Conservation (phyloP, 2,113 vertebrate species). For the Labeo rohita region DNA sequence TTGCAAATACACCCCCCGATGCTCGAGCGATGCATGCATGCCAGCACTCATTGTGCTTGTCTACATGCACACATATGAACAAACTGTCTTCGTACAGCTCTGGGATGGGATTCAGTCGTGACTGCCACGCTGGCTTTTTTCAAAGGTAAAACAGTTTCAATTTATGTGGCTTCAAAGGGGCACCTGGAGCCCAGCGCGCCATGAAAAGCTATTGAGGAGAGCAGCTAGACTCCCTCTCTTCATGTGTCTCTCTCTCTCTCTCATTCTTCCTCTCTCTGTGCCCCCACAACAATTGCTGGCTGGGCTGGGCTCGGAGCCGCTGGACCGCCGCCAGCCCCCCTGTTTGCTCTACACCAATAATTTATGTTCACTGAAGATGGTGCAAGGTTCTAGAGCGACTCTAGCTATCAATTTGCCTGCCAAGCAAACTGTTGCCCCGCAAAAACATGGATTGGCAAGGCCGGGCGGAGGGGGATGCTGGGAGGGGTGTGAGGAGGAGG, state of each 20-base stretch:
- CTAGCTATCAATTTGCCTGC: constrained; percentile 82
- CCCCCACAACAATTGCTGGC: constrained; percentile 85
- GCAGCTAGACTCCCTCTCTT: constrained; percentile 66
- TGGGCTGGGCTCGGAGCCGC: constrained; percentile 76
- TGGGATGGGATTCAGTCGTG: constrained; percentile 73
- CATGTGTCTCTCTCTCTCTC: constrained; percentile 15
- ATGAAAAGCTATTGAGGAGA: constrained; percentile 78
- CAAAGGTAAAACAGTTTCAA: constrained; percentile 86
- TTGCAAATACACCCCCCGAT: constrained; percentile 44
- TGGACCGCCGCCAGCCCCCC: constrained; percentile 83
- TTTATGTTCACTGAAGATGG: constrained; percentile 92
- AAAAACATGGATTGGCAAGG: constrained; percentile 73
- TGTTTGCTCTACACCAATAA: constrained; percentile 92
- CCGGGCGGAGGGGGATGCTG: constrained; percentile 55
- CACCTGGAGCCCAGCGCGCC: constrained; percentile 75
- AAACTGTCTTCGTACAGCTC: constrained; percentile 64
- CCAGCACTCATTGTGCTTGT: background rate
- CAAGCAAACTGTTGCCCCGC: constrained; percentile 80
- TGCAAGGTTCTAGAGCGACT: constrained; percentile 88
- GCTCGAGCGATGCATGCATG: background rate
- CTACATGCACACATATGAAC: constrained; percentile 35
- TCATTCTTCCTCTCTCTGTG: constrained; percentile 50
- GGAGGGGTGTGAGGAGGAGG: constrained; percentile 41
- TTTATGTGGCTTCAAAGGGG: constrained; percentile 83
- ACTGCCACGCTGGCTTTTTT: constrained; percentile 71